Evolutionary conservation across 2,888 invertebrate genomes (phyloP).

Genomic region (Cantharis flavilabris): DNA sequence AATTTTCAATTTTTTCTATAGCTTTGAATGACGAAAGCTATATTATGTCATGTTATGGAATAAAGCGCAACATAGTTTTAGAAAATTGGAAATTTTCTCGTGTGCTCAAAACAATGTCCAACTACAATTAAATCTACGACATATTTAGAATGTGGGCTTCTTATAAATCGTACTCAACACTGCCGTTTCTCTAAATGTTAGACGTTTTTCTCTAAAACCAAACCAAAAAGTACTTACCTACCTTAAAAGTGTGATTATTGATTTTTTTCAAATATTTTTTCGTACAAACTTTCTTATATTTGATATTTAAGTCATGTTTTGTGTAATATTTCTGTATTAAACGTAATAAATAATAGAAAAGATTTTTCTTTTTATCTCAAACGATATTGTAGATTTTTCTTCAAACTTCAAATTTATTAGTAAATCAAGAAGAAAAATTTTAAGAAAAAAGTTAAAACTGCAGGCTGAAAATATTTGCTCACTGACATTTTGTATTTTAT

Average conservation of each 20-base stretch:
- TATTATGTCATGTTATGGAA: neutral
- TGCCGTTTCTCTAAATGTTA: conserved; percentile 47
- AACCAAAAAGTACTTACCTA: conserved; percentile 20
- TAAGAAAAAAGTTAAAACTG: no score
- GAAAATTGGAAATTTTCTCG: neutral
- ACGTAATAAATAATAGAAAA: conserved; percentile 36
- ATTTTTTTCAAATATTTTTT: conserved; percentile 25
- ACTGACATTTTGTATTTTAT: no score
- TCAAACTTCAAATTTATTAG: no score
- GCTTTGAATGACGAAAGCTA: neutral
- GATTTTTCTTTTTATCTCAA: neutral
- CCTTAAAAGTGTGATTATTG: conserved; percentile 22
- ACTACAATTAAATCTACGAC: conserved; percentile 38
- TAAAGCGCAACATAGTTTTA: conserved; percentile 6
- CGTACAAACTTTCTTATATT: conserved; percentile 34
- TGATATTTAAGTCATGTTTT: conserved; percentile 38
- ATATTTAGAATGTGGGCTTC: conserved; percentile 45
- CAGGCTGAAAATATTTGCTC: no score
- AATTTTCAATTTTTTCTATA: conserved; percentile 15
- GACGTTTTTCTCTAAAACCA: conserved; percentile 21
- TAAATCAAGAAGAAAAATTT: no score
- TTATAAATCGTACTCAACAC: conserved; percentile 48
- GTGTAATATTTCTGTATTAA: conserved; percentile 39
- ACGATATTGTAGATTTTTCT: no score
- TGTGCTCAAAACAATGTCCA: conserved; percentile 46